Conservation (phyloP, 2,888 invertebrate species). For the Netelia melanura region DNA sequence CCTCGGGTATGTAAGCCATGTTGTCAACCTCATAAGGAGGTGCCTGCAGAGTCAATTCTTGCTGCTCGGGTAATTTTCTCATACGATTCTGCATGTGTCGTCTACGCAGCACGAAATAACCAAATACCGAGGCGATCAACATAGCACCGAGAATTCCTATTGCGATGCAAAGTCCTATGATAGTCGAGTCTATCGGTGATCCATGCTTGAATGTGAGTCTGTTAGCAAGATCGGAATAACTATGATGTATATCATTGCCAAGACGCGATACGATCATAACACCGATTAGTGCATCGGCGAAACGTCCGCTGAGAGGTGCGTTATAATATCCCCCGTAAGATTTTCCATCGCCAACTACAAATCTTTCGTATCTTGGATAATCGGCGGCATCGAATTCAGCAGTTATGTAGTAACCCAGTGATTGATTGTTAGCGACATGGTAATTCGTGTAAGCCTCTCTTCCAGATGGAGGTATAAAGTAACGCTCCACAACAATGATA, state of each 20-base stretch:
- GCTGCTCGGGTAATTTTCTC: constrained; percentile 87
- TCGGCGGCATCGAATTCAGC: constrained; percentile 91
- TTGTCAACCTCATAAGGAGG: constrained; percentile 93
- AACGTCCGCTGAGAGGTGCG: constrained; percentile 87
- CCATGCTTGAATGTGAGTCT: constrained; percentile 43
- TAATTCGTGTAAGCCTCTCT: constrained; percentile 86
- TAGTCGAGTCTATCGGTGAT: constrained; percentile 72
- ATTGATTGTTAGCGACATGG: constrained; percentile 88
- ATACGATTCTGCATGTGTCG: constrained; percentile 84
- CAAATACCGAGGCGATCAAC: constrained; percentile 88
- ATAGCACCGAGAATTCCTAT: constrained; percentile 90
- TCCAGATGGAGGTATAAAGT: constrained; percentile 88
- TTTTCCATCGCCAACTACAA: constrained; percentile 91
- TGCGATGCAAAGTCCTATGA: constrained; percentile 87
- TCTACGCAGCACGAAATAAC: constrained; percentile 87
- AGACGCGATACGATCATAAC: constrained; percentile 85
- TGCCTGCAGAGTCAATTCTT: constrained; percentile 91
- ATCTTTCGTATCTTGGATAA: constrained; percentile 86
- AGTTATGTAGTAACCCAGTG: constrained; percentile 92
- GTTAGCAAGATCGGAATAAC: constrained; percentile 79
- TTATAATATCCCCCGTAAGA: constrained; percentile 92
- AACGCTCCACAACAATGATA: constrained; percentile 90
- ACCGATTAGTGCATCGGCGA: constrained; percentile 76
- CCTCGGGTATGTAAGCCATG: constrained; percentile 91
- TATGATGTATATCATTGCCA: constrained; percentile 81